These are phyloP conservation scores for Philereme transversata DNA, from an alignment of 2,888 invertebrate genomes.

Conservation along the genomic window DNA sequence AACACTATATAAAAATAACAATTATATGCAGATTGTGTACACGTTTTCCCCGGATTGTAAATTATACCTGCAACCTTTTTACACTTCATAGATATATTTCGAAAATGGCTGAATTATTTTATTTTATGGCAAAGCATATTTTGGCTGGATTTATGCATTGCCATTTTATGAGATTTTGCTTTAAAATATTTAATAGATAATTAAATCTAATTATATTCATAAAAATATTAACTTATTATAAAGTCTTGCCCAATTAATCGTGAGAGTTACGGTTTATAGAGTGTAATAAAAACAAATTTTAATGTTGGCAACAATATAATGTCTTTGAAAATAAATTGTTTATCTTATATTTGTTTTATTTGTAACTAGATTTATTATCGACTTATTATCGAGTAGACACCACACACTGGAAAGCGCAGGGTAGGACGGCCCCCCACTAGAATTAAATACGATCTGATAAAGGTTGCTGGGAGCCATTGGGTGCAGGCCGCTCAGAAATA, in stretches of 20 bases:
- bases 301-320: slow-evolving; percentile 58
- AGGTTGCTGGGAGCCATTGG: no score
- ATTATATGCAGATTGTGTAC: no score
- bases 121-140: slow-evolving; percentile 49
- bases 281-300: slow-evolving; percentile 17
- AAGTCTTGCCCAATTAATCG: neutral
- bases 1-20: no score
- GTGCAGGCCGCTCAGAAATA: no score
- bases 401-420: no score
- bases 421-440: no score
- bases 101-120: neutral
- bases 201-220: neutral
- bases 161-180: neutral
- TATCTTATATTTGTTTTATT: neutral
- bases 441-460: no score
- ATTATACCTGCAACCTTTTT: no score
- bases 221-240: slow-evolving; percentile 1
- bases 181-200: neutral
- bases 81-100: no score
- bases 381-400: no score
- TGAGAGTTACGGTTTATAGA: neutral
- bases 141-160: slow-evolving; percentile 61
- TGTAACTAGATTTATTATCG: no score
- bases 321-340: slow-evolving; percentile 35
- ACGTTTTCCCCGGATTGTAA: no score